Evolutionary conservation across 1,140 invertebrate species (phyloP).

Genomic region (Drosophila kurseongensis): DNA sequence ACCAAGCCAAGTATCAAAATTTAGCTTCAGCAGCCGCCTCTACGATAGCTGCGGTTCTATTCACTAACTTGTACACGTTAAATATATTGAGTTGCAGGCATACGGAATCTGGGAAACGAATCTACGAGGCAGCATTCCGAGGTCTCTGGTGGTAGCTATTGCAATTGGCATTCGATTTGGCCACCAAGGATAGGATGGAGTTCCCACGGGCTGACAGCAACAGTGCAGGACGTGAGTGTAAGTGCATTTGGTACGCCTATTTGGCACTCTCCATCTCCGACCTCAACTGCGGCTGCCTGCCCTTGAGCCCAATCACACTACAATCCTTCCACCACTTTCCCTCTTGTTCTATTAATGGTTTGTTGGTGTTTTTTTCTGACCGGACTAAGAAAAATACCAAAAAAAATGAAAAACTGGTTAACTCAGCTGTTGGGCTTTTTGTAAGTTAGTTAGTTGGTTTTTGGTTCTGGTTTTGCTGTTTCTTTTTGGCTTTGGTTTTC

Average conservation of each 20-base stretch:
- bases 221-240: conserved; percentile 32
- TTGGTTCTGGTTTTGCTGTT: conserved; percentile 44
- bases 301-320: conserved; percentile 18
- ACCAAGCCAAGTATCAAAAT: conserved; percentile 34
- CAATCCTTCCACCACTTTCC: conserved; percentile 16
- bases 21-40: conserved; percentile 6
- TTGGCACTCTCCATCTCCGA: conserved; percentile 3
- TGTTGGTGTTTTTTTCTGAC: conserved; percentile 36
- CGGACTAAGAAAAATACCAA: conserved; percentile 1
- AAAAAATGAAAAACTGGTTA: conserved; percentile 20
- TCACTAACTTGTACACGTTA: conserved; percentile 12
- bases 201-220: conserved; percentile 3
- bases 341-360: conserved; percentile 37
- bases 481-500: conserved; percentile 50
- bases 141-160: conserved; percentile 8
- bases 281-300: conserved; percentile 9
- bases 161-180: conserved; percentile 39
- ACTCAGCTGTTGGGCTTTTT: conserved; percentile 33
- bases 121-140: conserved; percentile 61
- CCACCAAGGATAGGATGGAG: not conserved
- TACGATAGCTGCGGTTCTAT: conserved; percentile 5
- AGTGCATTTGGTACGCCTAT: conserved; percentile 4
- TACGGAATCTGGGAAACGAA: conserved; percentile 17
- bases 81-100: conserved; percentile 6
- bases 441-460: conserved; percentile 33